Evolutionary conservation across 2,113 vertebrate genomes (phyloP).

Genomic region (Cairina moschata): DNA sequence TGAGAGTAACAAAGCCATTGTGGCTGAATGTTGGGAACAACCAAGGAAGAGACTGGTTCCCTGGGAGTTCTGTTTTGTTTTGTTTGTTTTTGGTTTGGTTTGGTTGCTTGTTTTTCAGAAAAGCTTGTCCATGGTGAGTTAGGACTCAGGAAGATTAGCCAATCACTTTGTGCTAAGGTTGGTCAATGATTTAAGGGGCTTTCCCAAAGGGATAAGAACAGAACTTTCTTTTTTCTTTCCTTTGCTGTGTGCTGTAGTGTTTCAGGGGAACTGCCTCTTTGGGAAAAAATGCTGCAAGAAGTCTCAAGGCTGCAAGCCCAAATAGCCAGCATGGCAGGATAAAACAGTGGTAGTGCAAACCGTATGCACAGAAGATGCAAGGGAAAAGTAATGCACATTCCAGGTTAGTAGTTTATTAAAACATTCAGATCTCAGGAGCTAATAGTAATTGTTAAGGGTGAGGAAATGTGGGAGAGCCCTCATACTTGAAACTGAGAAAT

Average conservation of each 20-base stretch:
- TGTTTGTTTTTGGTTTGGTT: background rate
- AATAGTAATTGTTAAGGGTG: background rate
- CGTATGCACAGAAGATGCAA: background rate
- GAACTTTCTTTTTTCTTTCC: background rate
- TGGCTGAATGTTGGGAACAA: background rate
- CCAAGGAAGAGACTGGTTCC: background rate
- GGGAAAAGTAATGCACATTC: background rate
- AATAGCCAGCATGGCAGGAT: background rate
- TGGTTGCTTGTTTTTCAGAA: background rate
- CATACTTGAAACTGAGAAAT: background rate
- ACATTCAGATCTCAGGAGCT: background rate
- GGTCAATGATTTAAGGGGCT: background rate
- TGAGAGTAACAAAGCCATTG: rapidly evolving
- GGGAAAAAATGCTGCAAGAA: background rate
- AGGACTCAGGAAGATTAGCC: background rate
- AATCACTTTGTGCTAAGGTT: background rate
- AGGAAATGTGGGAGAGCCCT: background rate
- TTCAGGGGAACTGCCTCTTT: background rate
- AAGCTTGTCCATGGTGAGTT: rapidly evolving
- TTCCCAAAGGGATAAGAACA: background rate
- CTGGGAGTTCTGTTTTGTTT: background rate
- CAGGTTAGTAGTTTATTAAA: background rate
- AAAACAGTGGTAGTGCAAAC: background rate
- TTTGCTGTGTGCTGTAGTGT: background rate
- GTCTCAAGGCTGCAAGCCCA: background rate